These are phyloP conservation scores for Aphaenogaster rudis DNA, from an alignment of 1,140 invertebrate genomes.

Conservation along the genomic window DNA sequence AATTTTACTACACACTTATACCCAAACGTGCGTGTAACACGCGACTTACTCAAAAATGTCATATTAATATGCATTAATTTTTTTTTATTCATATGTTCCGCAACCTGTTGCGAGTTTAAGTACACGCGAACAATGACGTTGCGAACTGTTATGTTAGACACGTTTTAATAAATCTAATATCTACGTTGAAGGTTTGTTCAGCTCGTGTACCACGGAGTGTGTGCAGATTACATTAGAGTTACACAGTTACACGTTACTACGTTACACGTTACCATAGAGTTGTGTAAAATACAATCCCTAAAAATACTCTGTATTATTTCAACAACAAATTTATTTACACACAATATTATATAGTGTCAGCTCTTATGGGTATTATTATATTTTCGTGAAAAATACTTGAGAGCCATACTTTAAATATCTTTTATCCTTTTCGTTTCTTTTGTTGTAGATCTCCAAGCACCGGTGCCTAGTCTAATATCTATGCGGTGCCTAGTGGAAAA, in stretches of 20 bases:
- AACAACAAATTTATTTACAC: no score
- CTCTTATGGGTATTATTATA: no score
- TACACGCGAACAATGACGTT: not conserved
- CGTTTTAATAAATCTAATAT: constrained; percentile 17
- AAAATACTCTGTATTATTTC: not conserved
- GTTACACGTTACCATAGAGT: not conserved
- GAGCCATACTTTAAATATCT: not conserved
- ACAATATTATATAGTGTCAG: no score
- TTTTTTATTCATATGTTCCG: not conserved
- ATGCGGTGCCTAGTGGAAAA: not conserved
- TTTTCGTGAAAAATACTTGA: not conserved
- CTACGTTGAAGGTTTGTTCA: not conserved
- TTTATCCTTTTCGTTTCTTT: not conserved
- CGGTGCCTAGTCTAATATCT: not conserved
- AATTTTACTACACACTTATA: not conserved
- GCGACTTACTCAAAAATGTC: constrained; percentile 13
- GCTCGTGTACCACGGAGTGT: not conserved
- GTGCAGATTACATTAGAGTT: no score
- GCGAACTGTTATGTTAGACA: not conserved
- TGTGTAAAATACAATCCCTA: not conserved
- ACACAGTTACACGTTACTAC: no score
- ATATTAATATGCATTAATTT: constrained; percentile 8
- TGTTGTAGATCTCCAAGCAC: not conserved
- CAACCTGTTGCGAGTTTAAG: constrained; percentile 44
- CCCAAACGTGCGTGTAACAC: not conserved